Evolutionary conservation across 2,797 vertebrate species (phyloP).

Genomic region (Esox masquinongy): DNA sequence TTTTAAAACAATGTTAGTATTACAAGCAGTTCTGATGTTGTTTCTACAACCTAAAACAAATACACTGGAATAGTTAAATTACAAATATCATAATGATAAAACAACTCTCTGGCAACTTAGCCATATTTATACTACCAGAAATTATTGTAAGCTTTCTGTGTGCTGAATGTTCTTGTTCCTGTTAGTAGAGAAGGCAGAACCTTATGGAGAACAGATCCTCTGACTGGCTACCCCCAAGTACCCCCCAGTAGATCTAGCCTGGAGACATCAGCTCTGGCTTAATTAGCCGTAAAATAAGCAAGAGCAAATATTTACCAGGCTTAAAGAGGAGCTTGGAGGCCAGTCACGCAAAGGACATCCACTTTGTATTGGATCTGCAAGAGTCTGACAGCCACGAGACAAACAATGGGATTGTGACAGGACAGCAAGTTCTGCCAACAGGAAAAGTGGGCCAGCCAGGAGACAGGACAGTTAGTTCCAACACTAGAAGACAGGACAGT

Average conservation of each 20-base stretch:
- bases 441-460: background rate
- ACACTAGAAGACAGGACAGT: too few relatives aligned
- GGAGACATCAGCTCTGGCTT: conserved; percentile 50
- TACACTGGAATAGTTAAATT: background rate
- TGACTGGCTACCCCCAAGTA: background rate
- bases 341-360: conserved; percentile 47
- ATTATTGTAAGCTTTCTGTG: background rate
- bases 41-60: background rate
- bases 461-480: background rate
- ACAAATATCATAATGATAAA: background rate
- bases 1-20: background rate
- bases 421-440: background rate
- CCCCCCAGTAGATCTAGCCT: conserved; percentile 38
- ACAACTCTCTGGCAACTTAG: background rate
- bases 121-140: background rate
- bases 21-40: background rate
- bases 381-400: conserved; percentile 38
- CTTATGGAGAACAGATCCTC: conserved; percentile 1
- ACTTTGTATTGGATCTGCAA: conserved; percentile 49
- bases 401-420: conserved; percentile 38
- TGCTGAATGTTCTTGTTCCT: conserved; percentile 2
- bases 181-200: background rate
- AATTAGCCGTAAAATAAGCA: conserved; percentile 53
- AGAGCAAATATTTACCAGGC: conserved; percentile 34
- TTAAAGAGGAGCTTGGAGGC: conserved; percentile 22